A percentile compares a stretch with the other conserved stretches of the same genome.
Conservation (phyloP, 2,797 vertebrate species). For the Heteromormyrus szaboi region DNA sequence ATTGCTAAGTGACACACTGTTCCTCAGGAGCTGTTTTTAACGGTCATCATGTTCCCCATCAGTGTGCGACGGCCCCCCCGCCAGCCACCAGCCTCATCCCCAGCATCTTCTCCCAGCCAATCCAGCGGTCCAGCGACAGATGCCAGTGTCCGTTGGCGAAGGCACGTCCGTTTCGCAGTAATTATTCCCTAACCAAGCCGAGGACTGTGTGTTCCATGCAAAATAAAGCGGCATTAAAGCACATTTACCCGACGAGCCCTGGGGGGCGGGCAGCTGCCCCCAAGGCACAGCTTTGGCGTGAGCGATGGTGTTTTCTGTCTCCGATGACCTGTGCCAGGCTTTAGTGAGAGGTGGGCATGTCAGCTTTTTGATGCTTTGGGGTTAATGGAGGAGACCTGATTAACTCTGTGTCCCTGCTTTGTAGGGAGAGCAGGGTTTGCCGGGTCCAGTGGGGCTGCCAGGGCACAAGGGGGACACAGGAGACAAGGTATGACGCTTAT, state of each 20-base stretch:
- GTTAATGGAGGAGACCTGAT: constrained; percentile 12
- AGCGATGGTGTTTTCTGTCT: constrained; percentile 23
- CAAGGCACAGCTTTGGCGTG: constrained; percentile 32
- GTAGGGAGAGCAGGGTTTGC: constrained; percentile 74
- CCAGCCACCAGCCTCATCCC: constrained; percentile 55
- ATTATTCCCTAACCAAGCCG: constrained; percentile 40
- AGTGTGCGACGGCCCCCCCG: constrained; percentile 54
- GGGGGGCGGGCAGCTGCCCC: constrained; percentile 24
- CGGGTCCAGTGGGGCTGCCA: constrained; percentile 61
- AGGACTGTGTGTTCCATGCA: constrained; percentile 34
- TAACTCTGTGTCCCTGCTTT: constrained; percentile 21
- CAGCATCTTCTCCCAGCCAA: constrained; percentile 61
- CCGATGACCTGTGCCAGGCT: constrained; percentile 25
- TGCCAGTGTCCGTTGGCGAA: constrained; percentile 80
- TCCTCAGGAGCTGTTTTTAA: neutral
- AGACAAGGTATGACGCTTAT: constrained; percentile 64
- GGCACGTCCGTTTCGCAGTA: constrained; percentile 62
- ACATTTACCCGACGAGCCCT: constrained; percentile 37
- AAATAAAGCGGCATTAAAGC: constrained; percentile 41
- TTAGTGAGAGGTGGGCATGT: constrained; percentile 18
- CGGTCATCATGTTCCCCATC: constrained; percentile 68
- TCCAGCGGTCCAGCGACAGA: constrained; percentile 56
- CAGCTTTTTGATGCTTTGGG: constrained; percentile 16
- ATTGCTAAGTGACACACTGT: neutral
- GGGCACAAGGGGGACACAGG: constrained; percentile 73